phyloP scores from a whole-genome alignment of 2,888 invertebrate genomes.

The Clostera curtula region DNA sequence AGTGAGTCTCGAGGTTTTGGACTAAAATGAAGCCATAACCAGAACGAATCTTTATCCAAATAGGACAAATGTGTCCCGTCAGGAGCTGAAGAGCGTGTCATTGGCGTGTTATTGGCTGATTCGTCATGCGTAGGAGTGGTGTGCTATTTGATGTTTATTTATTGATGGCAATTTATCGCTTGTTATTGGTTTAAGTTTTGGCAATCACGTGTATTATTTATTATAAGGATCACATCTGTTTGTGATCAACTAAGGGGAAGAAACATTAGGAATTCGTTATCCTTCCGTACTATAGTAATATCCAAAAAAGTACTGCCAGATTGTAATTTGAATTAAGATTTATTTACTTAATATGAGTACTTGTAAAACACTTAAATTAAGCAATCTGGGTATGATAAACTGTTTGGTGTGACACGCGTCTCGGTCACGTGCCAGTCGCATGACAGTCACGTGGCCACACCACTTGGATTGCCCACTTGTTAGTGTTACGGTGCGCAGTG shows the following conservation, averaged over 20 bases:
- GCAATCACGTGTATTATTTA: background rate
- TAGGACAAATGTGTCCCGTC: too few species aligned
- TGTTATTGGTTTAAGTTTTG: conserved; percentile 5
- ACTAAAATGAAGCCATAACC: too few species aligned
- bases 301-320: too few species aligned
- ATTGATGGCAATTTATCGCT: conserved; percentile 14
- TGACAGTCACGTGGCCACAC: conserved; percentile 5
- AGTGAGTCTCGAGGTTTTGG: too few species aligned
- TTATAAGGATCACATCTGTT: too few species aligned
- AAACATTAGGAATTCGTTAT: too few species aligned
- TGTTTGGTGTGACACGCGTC: conserved; percentile 14
- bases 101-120: conserved; percentile 32
- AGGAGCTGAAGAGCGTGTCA: conserved; percentile 24
- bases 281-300: background rate
- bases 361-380: conserved; percentile 5
- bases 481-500: background rate
- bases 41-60: too few species aligned
- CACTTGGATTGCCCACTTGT: conserved; percentile 21
- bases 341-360: too few species aligned
- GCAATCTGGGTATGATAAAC: conserved; percentile 24
- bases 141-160: conserved; percentile 9
- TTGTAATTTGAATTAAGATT: too few species aligned
- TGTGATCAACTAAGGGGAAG: too few species aligned
- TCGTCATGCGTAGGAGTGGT: conserved; percentile 39
- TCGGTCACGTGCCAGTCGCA: conserved; percentile 8